Evolutionary conservation across 2,888 invertebrate species (phyloP).

Genomic region (Arctia plantaginis): DNA sequence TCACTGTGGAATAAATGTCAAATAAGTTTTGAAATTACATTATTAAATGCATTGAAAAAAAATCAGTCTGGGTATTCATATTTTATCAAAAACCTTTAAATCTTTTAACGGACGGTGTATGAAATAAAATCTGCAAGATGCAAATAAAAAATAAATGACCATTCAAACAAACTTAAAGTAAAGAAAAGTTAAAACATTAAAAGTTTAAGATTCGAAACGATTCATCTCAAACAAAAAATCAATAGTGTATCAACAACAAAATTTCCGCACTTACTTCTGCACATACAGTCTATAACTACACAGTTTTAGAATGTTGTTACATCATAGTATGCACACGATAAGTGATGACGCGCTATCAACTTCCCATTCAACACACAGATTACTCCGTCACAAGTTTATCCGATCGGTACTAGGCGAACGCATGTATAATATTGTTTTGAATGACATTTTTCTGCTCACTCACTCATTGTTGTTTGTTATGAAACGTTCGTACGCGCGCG

Average conservation of each 20-base stretch:
- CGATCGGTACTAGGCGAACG: constrained; percentile 39
- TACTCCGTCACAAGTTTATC: constrained; percentile 55
- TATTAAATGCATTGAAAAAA: too few species aligned
- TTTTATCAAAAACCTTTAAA: too few species aligned
- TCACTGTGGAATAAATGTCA: too few species aligned
- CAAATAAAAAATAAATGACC: background rate
- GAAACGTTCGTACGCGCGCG: constrained; percentile 27
- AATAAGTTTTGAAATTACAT: too few species aligned
- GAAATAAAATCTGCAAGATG: background rate
- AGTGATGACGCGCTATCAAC: constrained; percentile 63
- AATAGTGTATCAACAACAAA: constrained; percentile 4
- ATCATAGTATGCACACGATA: constrained; percentile 55
- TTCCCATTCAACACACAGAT: constrained; percentile 62
- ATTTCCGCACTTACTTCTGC: constrained; percentile 8
- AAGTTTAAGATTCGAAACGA: background rate
- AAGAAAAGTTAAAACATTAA: background rate
- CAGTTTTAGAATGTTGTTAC: constrained; percentile 49
- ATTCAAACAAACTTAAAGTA: background rate
- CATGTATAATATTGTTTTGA: constrained; percentile 25
- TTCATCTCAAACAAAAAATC: background rate
- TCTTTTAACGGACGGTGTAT: background rate
- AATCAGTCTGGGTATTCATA: too few species aligned
- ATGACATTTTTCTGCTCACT: constrained; percentile 39
- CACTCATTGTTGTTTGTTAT: constrained; percentile 47
- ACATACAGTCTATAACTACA: background rate